Percentiles rank a stretch among this genome's conserved stretches.
Conservation (phyloP, 2,888 invertebrate species). For the Ectemnius cavifrons region DNA sequence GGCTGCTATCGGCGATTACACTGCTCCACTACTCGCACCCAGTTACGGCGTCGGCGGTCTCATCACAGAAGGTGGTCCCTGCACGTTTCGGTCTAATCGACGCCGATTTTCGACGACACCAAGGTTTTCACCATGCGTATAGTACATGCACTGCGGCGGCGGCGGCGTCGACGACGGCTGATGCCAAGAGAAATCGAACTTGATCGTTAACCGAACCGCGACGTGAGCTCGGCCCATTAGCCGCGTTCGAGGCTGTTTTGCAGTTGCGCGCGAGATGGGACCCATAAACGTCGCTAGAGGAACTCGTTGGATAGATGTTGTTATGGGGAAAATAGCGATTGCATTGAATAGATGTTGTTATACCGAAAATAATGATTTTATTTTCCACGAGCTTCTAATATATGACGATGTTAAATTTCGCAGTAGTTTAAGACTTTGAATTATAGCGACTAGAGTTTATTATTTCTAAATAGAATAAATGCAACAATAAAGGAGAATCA, state of each 20-base stretch:
- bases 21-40: not conserved
- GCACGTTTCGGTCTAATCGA: conserved; percentile 34
- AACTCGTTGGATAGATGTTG: not conserved
- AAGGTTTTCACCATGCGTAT: conserved; percentile 55
- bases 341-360: no score
- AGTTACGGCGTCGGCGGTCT: not conserved
- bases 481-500: no score
- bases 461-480: no score
- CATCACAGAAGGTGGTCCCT: conserved; percentile 37
- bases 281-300: conserved; percentile 10
- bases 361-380: no score
- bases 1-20: not conserved
- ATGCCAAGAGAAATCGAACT: conserved; percentile 76
- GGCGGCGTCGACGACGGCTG: conserved; percentile 56
- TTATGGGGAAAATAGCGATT: no score
- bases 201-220: conserved; percentile 75
- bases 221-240: conserved; percentile 72
- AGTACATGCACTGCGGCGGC: conserved; percentile 37
- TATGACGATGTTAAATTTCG: no score
- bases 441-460: no score
- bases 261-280: conserved; percentile 27
- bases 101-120: conserved; percentile 42
- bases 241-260: conserved; percentile 67
- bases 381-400: conserved; percentile 6
- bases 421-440: no score